phyloP scores from a whole-genome alignment of 2,797 vertebrate genomes.

The Oophaga sylvatica region DNA sequence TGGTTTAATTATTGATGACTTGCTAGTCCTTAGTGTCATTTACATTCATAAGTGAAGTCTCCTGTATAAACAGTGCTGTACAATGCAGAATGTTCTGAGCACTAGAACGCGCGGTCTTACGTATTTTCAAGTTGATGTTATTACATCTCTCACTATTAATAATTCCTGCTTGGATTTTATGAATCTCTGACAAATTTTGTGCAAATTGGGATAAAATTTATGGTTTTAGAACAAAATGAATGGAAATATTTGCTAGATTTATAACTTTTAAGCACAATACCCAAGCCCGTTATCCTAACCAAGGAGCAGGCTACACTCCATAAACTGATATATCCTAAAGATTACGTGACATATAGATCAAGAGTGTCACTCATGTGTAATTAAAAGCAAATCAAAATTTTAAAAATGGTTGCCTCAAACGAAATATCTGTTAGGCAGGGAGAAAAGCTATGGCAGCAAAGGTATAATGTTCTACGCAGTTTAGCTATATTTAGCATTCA shows the following conservation, averaged over 20 bases:
- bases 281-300: no score
- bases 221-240: background rate
- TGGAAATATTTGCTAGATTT: background rate
- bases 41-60: constrained; percentile 33
- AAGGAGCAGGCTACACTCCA: no score
- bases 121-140: background rate
- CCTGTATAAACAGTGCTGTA: constrained; percentile 10
- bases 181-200: background rate
- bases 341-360: no score
- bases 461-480: no score
- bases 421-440: no score
- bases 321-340: no score
- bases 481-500: no score
- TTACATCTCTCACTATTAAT: background rate
- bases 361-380: no score
- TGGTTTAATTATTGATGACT: constrained; percentile 46
- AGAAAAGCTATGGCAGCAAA: no score
- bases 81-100: background rate
- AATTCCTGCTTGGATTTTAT: background rate
- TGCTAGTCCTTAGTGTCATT: constrained; percentile 15
- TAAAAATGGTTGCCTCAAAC: no score
- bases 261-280: no score
- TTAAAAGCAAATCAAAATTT: no score
- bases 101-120: background rate
- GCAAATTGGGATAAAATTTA: background rate